Evolutionary conservation across 2,113 vertebrate genomes (phyloP), one percentile per base, ranked within the genome.

Genomic region (Nothocercus nigrocapillus): DNA sequence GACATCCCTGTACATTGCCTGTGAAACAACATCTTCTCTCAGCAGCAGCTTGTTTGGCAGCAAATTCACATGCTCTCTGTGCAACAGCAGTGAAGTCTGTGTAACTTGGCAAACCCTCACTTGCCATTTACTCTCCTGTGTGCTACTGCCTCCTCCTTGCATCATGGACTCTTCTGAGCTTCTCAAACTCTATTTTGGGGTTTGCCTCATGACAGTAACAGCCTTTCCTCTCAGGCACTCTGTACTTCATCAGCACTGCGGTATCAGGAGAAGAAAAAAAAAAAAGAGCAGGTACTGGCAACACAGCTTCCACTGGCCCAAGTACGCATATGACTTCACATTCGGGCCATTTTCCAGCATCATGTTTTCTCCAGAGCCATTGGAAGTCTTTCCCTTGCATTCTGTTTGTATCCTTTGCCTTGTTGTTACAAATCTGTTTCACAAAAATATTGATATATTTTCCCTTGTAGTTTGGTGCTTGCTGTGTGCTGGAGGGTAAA

Each of bases 401-500:
- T 89, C 66, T 67, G 30, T 63, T 85, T 88, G 32, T 51, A 87
- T 85, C 70, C 32, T 82, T 87, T 58, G 30, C 54, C 30, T 80
- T 70, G 61, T 76, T 45, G 64, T 86, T 79, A 82, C 27, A 79
- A 87, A 85, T 85, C 76, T 94, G 58, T 88, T 58, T 89, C 63
- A 69, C 47, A 80, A 59, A 94, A 85, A 91, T 40, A 59, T 18
- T 36, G 51, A 75, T 51, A 19, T 40, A 88, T 77, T 95, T 95
- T 94, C 69, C 67, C 58, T 69, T 82, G 59, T 59, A 59, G 47
- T 83, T 95, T 85, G 84, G 77, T 91, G 70, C 67, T 89, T 93
- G 91, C 82, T 89, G 72, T 20, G 1, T 91, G 84, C 85, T 96
- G 66, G 70, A 94, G 87, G 84, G 93, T 84, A 93, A 96, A 95